Evolutionary conservation across 1,140 invertebrate species (phyloP).

Genomic region (Drosophila hydei): DNA sequence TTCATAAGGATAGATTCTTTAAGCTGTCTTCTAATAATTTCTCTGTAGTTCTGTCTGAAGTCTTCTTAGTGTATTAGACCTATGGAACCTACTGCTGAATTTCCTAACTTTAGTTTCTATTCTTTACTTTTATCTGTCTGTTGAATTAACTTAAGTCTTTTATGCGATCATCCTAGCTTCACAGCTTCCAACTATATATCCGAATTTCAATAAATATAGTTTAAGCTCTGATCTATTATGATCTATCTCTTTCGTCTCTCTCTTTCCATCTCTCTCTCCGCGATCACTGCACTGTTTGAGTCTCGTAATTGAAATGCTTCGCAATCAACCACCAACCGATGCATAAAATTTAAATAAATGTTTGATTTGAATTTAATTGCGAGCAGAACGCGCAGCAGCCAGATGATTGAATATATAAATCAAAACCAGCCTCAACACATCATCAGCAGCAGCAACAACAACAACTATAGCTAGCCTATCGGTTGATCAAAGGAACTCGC

Average conservation of each 20-base stretch:
- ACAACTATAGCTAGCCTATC: conserved; percentile 11
- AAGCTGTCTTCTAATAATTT: too few relatives aligned
- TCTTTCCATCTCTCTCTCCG: neutral
- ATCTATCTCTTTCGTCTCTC: neutral
- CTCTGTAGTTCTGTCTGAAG: too few relatives aligned
- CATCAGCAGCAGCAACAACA: conserved; percentile 19
- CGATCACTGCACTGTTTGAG: neutral
- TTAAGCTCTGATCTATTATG: neutral
- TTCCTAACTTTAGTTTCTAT: too few relatives aligned
- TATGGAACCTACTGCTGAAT: too few relatives aligned
- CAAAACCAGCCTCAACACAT: conserved; percentile 55
- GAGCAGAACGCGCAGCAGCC: conserved; percentile 2
- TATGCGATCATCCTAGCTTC: too few relatives aligned
- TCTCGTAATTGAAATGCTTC: conserved; percentile 38
- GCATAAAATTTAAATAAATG: conserved; percentile 83
- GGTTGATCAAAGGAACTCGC: conserved; percentile 70
- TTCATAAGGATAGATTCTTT: too few relatives aligned
- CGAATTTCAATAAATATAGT: too few relatives aligned
- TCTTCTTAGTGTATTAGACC: too few relatives aligned
- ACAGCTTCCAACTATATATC: too few relatives aligned
- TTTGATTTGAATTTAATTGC: conserved; percentile 83
- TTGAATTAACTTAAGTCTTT: too few relatives aligned
- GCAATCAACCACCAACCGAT: conserved; percentile 75
- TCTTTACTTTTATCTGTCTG: too few relatives aligned
- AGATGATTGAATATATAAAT: conserved; percentile 77